A percentile compares a stretch with the other conserved stretches of the same genome.
Conservation (phyloP, 2,888 invertebrate genomes). For the Odontothrips loti region DNA sequence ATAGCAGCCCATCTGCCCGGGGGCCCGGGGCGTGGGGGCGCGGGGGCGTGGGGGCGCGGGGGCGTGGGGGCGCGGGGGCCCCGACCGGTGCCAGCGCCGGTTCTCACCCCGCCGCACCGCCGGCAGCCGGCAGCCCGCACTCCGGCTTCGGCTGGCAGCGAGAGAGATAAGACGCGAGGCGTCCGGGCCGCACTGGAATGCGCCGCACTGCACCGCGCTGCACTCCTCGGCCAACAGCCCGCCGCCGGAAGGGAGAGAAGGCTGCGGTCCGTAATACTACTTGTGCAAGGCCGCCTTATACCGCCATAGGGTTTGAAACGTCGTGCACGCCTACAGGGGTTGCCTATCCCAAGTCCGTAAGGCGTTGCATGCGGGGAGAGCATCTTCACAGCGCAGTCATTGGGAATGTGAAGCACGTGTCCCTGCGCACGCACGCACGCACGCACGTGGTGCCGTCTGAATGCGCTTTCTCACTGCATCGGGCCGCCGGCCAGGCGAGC, state of each 20-base stretch:
- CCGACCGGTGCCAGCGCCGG: neutral
- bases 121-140: neutral
- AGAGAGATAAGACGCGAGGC: neutral
- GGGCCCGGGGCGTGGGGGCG: neutral
- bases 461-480: neutral
- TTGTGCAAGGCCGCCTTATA: no score
- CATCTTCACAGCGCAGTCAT: no score
- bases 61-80: no score
- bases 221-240: neutral
- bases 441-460: neutral
- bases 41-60: neutral
- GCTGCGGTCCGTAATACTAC: no score
- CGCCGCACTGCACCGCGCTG: neutral
- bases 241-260: neutral
- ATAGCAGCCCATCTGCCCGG: no score
- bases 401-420: neutral
- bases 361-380: no score
- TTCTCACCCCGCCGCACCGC: neutral
- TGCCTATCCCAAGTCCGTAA: no score
- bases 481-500: neutral
- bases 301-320: no score
- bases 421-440: neutral
- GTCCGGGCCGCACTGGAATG: neutral
- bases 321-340: no score
- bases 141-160: neutral